These are phyloP conservation scores for Ligdia adustata DNA, from an alignment of 2,888 invertebrate species.

Conservation along the genomic window DNA sequence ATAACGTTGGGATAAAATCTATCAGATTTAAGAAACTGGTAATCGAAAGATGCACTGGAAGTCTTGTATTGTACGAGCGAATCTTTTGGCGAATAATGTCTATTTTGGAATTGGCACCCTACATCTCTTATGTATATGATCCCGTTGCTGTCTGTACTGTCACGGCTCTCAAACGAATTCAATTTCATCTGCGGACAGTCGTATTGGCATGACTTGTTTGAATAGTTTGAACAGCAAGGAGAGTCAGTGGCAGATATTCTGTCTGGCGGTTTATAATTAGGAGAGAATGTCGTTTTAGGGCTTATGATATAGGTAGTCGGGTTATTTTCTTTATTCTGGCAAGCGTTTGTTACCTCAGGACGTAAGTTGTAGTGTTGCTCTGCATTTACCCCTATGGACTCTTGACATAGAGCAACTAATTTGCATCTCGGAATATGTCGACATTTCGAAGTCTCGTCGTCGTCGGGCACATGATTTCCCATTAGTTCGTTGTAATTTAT, in stretches of 20 bases:
- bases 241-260: slow-evolving; percentile 35
- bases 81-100: slow-evolving; percentile 44
- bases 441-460: slow-evolving; percentile 45
- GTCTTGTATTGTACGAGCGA: slow-evolving; percentile 48
- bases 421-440: slow-evolving; percentile 49
- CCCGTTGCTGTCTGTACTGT: slow-evolving; percentile 46
- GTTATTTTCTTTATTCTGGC: slow-evolving; percentile 44
- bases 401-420: slow-evolving; percentile 51
- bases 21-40: slow-evolving; percentile 45
- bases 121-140: slow-evolving; percentile 73
- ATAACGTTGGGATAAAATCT: slow-evolving; percentile 47
- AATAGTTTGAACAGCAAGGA: slow-evolving; percentile 43
- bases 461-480: slow-evolving; percentile 40
- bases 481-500: slow-evolving; percentile 54
- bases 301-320: slow-evolving; percentile 44
- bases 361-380: slow-evolving; percentile 46
- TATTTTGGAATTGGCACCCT: slow-evolving; percentile 69
- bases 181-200: slow-evolving; percentile 45
- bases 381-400: slow-evolving; percentile 43
- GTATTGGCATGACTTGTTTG: slow-evolving; percentile 70
- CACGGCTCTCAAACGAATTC: slow-evolving; percentile 26
- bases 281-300: slow-evolving; percentile 42
- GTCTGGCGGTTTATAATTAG: slow-evolving; percentile 42
- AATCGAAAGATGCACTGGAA: slow-evolving; percentile 57
- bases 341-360: slow-evolving; percentile 49